Conservation (phyloP, 2,797 vertebrate genomes). For the Halcyon smyrnensis region DNA sequence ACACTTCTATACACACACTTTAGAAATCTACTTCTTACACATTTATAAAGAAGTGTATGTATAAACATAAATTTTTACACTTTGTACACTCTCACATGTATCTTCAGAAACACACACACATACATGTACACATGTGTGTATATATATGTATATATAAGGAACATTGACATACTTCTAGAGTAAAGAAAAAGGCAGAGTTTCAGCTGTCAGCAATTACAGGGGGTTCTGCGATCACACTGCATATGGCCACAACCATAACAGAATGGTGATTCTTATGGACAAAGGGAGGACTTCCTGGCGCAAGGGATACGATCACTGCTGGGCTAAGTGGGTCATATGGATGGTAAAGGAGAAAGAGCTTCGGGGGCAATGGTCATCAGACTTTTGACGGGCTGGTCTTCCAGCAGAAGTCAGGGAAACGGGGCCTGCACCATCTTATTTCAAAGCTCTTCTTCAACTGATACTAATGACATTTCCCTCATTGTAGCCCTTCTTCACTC, state of each 20-base stretch:
- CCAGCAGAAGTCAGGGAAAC: background rate
- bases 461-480: background rate
- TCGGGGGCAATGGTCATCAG: background rate
- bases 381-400: background rate
- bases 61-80: background rate
- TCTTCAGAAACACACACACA: background rate
- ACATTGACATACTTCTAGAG: background rate
- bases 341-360: background rate
- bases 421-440: background rate
- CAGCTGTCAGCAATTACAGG: background rate
- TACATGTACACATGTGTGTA: rapidly evolving
- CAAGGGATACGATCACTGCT: background rate
- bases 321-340: background rate
- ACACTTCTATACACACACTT: background rate
- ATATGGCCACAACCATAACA: background rate
- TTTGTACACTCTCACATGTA: background rate
- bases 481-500: background rate
- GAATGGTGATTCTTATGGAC: background rate
- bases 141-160: too few relatives aligned
- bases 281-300: background rate
- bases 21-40: background rate
- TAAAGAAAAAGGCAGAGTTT: background rate
- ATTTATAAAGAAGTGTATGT: background rate
- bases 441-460: background rate
- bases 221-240: background rate